Evolutionary conservation across 2,113 vertebrate species (phyloP).

Genomic region (Nipponia nippon): DNA sequence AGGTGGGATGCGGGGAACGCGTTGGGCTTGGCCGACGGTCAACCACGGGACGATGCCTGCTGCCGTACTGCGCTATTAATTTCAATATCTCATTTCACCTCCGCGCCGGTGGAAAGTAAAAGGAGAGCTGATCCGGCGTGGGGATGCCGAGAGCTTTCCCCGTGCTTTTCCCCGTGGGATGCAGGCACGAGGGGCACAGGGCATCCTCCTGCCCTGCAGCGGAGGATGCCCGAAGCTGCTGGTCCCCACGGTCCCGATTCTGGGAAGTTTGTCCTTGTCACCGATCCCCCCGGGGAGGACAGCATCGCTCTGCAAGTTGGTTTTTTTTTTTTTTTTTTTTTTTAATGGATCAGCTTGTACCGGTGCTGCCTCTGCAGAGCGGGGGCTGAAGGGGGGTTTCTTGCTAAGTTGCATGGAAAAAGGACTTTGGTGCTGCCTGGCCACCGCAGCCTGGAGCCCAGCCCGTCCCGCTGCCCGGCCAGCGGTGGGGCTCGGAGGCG

Average conservation of each 20-base stretch:
- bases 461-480: not conserved
- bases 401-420: not conserved
- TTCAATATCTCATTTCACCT: not conserved
- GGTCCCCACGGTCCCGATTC: fast-evolving
- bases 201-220: not conserved
- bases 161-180: not conserved
- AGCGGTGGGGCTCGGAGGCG: fast-evolving
- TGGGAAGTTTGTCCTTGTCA: constrained; percentile 34
- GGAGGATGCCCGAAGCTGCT: not conserved
- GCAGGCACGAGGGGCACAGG: not conserved
- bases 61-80: not conserved
- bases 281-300: not conserved
- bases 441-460: not conserved
- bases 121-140: not conserved
- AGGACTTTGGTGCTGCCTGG: not conserved
- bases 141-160: not conserved
- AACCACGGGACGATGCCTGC: not conserved
- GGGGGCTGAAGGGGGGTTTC: not conserved
- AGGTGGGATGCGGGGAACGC: not conserved
- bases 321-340: not conserved
- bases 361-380: not conserved
- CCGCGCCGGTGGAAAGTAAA: not conserved
- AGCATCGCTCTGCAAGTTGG: not conserved
- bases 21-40: not conserved
- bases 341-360: not conserved